phyloP scores from a whole-genome alignment of 2,888 invertebrate species.

The Candidula unifasciata region DNA sequence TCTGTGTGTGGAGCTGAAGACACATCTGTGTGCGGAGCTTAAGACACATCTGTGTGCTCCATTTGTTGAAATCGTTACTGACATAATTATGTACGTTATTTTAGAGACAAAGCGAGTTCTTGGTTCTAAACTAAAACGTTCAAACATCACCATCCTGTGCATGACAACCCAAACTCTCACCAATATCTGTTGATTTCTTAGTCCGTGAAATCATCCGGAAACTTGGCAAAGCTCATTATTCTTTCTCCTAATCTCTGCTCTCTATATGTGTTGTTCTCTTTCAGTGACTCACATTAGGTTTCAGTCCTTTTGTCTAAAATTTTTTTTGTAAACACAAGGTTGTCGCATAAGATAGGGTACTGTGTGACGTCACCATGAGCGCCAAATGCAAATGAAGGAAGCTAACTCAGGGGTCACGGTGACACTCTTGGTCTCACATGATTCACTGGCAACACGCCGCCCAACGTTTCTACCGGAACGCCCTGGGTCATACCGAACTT shows the following conservation, averaged over 20 bases:
- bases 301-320: not conserved
- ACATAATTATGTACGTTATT: no score
- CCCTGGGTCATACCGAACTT: not conserved
- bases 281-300: not conserved
- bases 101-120: no score
- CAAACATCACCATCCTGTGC: no score
- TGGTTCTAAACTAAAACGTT: no score
- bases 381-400: not conserved
- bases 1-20: no score
- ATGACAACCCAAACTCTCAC: no score
- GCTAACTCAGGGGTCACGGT: not conserved
- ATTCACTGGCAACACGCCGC: not conserved
- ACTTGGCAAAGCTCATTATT: not conserved
- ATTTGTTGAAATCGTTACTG: no score
- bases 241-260: conserved; percentile 2
- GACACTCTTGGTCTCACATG: not conserved
- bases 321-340: not conserved
- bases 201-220: no score
- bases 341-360: not conserved
- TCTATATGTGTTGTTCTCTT: not conserved
- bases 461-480: not conserved
- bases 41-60: no score
- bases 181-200: no score
- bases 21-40: no score
- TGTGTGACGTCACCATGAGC: not conserved